Evolutionary conservation across 2,797 vertebrate genomes (phyloP).

Genomic region (Halcyon chelicuti): DNA sequence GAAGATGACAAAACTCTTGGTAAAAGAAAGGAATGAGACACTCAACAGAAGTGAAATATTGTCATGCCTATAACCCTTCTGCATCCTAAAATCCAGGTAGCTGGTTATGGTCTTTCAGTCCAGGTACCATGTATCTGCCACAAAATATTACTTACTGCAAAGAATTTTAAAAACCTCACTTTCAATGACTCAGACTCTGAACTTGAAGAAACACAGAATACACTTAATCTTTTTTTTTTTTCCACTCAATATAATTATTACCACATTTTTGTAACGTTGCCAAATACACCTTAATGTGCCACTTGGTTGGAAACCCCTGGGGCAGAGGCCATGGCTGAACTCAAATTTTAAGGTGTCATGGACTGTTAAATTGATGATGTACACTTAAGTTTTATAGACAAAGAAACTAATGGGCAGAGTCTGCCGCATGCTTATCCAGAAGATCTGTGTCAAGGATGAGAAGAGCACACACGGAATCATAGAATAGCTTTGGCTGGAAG

Average conservation of each 20-base stretch:
- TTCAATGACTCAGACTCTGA: not conserved
- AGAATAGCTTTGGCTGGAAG: no score
- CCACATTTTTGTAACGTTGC: not conserved
- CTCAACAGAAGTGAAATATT: not conserved
- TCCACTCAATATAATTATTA: not conserved
- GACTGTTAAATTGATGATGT: not conserved
- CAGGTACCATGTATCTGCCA: not conserved
- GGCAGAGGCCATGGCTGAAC: not conserved
- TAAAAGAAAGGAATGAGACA: not conserved
- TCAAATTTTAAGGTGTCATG: not conserved
- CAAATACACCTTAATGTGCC: not conserved
- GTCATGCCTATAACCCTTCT: not conserved
- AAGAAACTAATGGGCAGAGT: conserved; percentile 16
- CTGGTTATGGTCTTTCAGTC: not conserved
- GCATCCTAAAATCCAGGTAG: not conserved
- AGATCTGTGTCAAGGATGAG: not conserved
- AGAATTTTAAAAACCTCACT: not conserved
- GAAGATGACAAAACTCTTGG: not conserved
- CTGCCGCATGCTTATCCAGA: not conserved
- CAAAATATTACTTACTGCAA: not conserved
- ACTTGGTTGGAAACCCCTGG: not conserved
- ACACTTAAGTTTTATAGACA: not conserved
- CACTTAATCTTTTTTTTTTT: not conserved
- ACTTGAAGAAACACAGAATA: not conserved
- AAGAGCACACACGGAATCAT: not conserved